Base-by-base conservation (phyloP, 2,797 vertebrate species). In the Oreochromis grahami region DNA sequence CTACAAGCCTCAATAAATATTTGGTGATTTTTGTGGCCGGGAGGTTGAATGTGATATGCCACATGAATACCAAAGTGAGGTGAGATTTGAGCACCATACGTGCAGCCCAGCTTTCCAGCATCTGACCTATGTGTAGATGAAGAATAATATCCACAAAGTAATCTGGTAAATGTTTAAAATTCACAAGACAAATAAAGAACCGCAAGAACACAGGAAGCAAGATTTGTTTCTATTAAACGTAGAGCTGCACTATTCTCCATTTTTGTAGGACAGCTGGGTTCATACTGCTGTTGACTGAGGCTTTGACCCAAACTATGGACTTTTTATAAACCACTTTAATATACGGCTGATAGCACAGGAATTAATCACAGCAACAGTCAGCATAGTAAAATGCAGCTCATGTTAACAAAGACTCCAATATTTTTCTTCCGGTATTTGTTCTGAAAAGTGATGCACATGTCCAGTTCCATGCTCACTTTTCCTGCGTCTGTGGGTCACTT, bases 1-100 rank as follows among this genome's bases (percentile, higher is more conserved):
- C 84, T 92, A 89, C 88, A 92, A 93, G 68, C 90, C 90, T 94
- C 87, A 89, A 90, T 90, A 92, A 93, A 94, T 94, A 92, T 92
- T 92, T 89, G 79, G 88, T 86, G 79, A 93, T 94, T 93, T 92
- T 90, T 93, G 92, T 89, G 92, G 93, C 56, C 26, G 82, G 82
- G 77, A 84, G 85, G 72, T 88, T 92, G 26, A 94, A 93, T 58
- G 58, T 68, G 90, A 94, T 92, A 90, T 70, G 85, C 88, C 83
- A 26, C 90, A 91, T 65, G 51, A 87, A 90, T 86, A 81, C 84
- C 89, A 77, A 86, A 81, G 82, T 6, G 7, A 78, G 72, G 38
- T 24, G 29, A 81, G 72, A 89, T 84, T 84, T 84, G 89, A 82
- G 51, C 72, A 86, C 77, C 56, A 80, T 80, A 80, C 85, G 76